A percentile compares a stretch with the other conserved stretches of the same genome.
Evolutionary conservation across 2,113 vertebrate species (phyloP).

Genomic region (Chiloscyllium plagiosum): DNA sequence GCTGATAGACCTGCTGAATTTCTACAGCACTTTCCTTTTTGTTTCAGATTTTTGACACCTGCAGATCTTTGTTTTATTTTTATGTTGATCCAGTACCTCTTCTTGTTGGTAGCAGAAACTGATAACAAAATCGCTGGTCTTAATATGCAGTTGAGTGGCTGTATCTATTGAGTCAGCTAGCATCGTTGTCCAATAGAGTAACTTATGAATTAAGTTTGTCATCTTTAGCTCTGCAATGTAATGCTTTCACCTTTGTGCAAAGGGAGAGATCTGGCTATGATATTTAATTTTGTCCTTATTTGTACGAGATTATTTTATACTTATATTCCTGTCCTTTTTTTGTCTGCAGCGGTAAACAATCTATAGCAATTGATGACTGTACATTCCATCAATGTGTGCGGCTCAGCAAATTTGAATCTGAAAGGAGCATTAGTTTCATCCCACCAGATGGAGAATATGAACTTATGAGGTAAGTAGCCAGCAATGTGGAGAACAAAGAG

Average conservation of each 20-base stretch:
- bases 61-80: too few relatives aligned
- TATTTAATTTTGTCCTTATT: not conserved
- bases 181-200: not conserved
- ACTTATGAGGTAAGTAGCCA: conserved; percentile 82
- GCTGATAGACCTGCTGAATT: too few relatives aligned
- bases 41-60: too few relatives aligned
- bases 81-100: not conserved
- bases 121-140: not conserved
- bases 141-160: not conserved
- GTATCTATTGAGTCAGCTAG: not conserved
- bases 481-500: not conserved
- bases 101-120: not conserved
- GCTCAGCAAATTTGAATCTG: conserved; percentile 98
- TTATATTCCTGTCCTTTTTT: conserved; percentile 2
- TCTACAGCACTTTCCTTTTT: too few relatives aligned
- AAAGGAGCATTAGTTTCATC: conserved; percentile 99
- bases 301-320: not conserved
- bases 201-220: not conserved
- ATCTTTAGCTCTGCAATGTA: not conserved
- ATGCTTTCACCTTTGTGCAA: not conserved
- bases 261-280: not conserved
- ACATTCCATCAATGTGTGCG: conserved; percentile 98
- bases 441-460: conserved; percentile 97
- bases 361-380: conserved; percentile 98
- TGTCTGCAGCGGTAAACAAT: conserved; percentile 83